Conservation (phyloP, 2,113 vertebrate genomes). For the Rhea americana region DNA sequence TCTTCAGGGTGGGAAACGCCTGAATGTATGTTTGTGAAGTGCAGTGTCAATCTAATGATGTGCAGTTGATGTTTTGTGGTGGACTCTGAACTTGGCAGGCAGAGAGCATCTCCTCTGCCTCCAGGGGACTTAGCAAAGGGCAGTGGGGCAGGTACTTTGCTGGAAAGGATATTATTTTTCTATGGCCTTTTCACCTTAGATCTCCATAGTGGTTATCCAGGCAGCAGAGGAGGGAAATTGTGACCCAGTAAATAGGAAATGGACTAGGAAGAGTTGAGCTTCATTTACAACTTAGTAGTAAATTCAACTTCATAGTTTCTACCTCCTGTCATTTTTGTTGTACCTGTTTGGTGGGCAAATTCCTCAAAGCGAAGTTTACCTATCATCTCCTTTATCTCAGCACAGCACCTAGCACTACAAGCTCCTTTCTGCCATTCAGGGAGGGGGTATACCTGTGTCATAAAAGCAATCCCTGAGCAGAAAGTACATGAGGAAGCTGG, state of each 20-base stretch:
- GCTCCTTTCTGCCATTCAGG: neutral
- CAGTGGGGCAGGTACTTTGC: neutral
- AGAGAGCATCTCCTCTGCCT: neutral
- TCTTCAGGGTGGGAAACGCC: neutral
- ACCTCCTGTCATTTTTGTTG: neutral
- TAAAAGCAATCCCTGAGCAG: neutral
- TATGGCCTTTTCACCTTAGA: neutral
- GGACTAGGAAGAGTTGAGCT: neutral
- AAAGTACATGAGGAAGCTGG: neutral
- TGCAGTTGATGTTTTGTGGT: rapidly evolving
- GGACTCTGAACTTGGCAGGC: neutral
- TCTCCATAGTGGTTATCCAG: neutral
- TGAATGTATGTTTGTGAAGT: neutral
- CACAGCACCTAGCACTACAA: neutral
- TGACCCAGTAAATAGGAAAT: neutral
- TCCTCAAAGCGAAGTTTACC: neutral
- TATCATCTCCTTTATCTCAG: neutral
- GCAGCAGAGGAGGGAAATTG: neutral
- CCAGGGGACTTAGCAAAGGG: neutral
- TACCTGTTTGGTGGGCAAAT: neutral
- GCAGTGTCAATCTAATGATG: neutral
- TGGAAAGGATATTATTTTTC: neutral
- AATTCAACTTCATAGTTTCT: neutral
- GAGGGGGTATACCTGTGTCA: too few species aligned
- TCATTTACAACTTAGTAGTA: neutral